Evolutionary conservation across 2,797 vertebrate species (phyloP).

Genomic region (Acanthopagrus latus): DNA sequence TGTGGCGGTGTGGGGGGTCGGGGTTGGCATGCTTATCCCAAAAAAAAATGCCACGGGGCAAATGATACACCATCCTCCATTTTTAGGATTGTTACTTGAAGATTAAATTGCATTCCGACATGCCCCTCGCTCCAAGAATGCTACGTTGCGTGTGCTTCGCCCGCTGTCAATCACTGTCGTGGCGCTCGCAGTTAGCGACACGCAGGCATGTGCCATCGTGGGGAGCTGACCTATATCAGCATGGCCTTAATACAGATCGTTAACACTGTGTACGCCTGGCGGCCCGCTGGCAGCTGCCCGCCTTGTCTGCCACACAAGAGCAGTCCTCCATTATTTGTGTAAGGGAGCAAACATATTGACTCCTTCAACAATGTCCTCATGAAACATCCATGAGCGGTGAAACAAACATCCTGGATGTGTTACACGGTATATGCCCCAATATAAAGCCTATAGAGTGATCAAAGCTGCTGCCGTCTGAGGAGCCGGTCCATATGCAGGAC

Average conservation of each 20-base stretch:
- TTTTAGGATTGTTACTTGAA: conserved; percentile 65
- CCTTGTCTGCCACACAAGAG: neutral
- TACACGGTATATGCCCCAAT: conserved; percentile 53
- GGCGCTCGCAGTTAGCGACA: conserved; percentile 42
- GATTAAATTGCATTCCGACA: conserved; percentile 69
- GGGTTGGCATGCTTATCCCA: conserved; percentile 52
- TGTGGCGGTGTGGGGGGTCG: conserved; percentile 44
- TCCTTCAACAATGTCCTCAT: conserved; percentile 50
- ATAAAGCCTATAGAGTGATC: conserved; percentile 51
- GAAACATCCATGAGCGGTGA: conserved; percentile 42
- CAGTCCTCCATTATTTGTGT: conserved; percentile 29
- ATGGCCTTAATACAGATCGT: conserved; percentile 47
- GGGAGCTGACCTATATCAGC: conserved; percentile 57
- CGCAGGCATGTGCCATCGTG: conserved; percentile 66
- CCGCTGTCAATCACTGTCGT: conserved; percentile 48
- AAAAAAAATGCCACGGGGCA: conserved; percentile 59
- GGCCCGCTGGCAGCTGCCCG: conserved; percentile 18
- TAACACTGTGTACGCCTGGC: conserved; percentile 37
- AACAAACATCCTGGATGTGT: conserved; percentile 58
- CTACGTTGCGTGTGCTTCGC: conserved; percentile 35
- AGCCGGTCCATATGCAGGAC: conserved; percentile 21
- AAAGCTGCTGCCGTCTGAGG: conserved; percentile 39
- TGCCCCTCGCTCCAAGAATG: conserved; percentile 45
- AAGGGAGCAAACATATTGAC: conserved; percentile 40
- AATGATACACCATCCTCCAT: conserved; percentile 68